Evolutionary conservation across 2,797 vertebrate genomes (phyloP), one percentile per base, ranked within the genome.

Genomic region (Decapterus maruadsi): DNA sequence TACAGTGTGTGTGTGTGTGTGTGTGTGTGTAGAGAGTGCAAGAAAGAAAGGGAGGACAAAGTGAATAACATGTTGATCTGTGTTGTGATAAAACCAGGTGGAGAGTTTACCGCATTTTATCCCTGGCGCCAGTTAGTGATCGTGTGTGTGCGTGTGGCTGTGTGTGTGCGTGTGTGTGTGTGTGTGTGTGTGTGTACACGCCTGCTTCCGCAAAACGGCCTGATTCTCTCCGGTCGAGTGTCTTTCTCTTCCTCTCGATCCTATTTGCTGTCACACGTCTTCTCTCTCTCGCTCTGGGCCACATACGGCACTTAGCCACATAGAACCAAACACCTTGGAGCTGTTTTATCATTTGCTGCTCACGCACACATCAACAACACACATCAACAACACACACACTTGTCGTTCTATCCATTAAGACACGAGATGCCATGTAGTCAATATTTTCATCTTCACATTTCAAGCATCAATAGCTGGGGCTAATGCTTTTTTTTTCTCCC

Each of bases 401-500:
- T 50, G 50, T 50, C 31, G 54, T 68, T 26, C 77, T 56, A 68
- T 40, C 62, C 57, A 75, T 51, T 66, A 62, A 67, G 53, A 82
- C 45, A 55, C 42, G 38, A 43, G 61, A 72, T 58, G 29, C 84
- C 75, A 69, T 31, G 64, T 55, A 50, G 56, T 71, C 60, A 58
- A 46, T 80, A 58, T 89, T 76, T 81, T 43, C 62, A 72, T 73
- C 72, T 58, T 79, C 68, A 72, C 63, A 73, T 85, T 62, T 81
- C 53, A 77, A 87, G 72, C 71, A 79, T 86, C 86, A 75, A 46
- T 56, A 83, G 74, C 89, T 73, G 86, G 86, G 57, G 71, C 31
- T 81, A 22, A 72, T 82, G 87, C 72, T 58, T 38, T 42, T 38
- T 42, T 13, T 14, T 45, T 16, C n/a, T 26, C 26, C 26, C 26